Percentiles rank a stretch among this genome's conserved stretches.
These are phyloP conservation scores for Neotoma lepida DNA, from an alignment of 2,113 vertebrate species.

Conservation along the genomic window DNA sequence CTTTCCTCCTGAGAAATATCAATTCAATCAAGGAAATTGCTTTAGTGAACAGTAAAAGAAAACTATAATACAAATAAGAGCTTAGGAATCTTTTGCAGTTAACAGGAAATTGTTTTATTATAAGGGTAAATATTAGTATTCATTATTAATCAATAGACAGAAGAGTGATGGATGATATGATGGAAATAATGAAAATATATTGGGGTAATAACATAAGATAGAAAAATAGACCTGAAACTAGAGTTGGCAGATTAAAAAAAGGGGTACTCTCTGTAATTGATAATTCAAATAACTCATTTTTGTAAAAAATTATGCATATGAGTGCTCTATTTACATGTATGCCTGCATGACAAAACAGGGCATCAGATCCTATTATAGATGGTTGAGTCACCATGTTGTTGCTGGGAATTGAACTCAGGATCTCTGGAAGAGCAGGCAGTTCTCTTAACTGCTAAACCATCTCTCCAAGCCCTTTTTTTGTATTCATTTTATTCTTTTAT, in stretches of 20 bases:
- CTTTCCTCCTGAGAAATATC: constrained; percentile 7
- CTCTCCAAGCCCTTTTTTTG: not conserved
- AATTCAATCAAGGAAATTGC: not conserved
- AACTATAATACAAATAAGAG: not conserved
- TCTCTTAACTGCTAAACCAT: not conserved
- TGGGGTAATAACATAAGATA: not conserved
- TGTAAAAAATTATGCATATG: not conserved
- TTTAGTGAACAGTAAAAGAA: constrained; percentile 4
- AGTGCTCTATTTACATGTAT: not conserved
- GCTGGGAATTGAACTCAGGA: not conserved
- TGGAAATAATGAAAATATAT: not conserved
- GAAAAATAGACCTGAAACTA: not conserved
- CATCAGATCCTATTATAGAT: not conserved
- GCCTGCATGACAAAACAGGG: not conserved
- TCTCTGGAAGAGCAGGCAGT: not conserved
- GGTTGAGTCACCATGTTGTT: not conserved
- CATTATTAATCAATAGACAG: not conserved
- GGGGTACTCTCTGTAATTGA: not conserved
- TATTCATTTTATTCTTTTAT: not conserved
- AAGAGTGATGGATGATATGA: not conserved
- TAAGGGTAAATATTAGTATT: not conserved
- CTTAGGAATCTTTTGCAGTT: constrained; percentile 8
- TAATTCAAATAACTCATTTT: not conserved
- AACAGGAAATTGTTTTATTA: not conserved
- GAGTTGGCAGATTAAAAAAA: not conserved